Conservation (phyloP, 2,888 invertebrate species). For the Campoplex nolae region DNA sequence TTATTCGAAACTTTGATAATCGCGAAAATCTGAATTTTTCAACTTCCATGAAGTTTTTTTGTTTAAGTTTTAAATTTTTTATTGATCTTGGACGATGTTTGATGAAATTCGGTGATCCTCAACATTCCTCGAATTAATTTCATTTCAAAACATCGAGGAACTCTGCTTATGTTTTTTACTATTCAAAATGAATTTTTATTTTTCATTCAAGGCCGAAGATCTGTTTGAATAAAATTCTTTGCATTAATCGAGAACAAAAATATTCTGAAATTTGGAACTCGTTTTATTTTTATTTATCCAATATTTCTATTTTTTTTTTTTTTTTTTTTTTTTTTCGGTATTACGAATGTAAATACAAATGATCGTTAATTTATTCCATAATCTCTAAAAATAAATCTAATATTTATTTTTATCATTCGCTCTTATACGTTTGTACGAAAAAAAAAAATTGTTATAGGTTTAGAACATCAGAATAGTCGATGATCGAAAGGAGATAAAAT, state of each 20-base stretch:
- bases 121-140: not conserved
- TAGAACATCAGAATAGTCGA: not conserved
- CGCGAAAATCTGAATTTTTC: not conserved
- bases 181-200: not conserved
- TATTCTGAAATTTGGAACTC: not conserved
- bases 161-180: not conserved
- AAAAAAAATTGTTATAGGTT: not conserved
- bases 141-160: not conserved
- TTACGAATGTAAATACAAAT: not conserved
- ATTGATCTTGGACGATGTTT: not conserved
- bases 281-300: not conserved
- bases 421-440: not conserved
- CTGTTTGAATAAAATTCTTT: not conserved
- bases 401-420: not conserved
- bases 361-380: not conserved
- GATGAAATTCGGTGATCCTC: not conserved
- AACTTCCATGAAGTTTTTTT: not conserved
- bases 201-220: not conserved
- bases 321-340: not conserved
- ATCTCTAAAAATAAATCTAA: not conserved
- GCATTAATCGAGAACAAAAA: not conserved
- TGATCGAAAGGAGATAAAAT: not conserved
- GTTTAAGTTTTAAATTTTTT: not conserved
- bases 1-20: not conserved
- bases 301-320: not conserved